Conservation (phyloP, 1,140 invertebrate species). For the Maconellicoccus hirsutus region DNA sequence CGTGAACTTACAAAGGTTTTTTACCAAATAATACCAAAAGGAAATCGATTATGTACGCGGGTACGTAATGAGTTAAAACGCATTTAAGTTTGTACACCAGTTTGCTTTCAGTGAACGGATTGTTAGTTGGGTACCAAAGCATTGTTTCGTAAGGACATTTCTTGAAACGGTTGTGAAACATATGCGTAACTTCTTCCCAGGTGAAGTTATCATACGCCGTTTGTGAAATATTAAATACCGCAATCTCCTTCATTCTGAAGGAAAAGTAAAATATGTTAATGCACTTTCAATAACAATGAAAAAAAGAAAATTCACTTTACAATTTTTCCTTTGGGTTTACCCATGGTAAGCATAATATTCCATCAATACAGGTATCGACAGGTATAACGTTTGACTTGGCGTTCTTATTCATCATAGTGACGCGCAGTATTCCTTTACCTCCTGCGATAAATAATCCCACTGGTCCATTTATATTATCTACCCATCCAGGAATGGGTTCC, state of each 20-base stretch:
- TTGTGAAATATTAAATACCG: slow-evolving; percentile 62
- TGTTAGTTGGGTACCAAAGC: slow-evolving; percentile 70
- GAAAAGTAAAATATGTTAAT: slow-evolving; percentile 25
- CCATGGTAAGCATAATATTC: slow-evolving; percentile 28
- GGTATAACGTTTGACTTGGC: slow-evolving; percentile 73
- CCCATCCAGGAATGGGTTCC: slow-evolving; percentile 70
- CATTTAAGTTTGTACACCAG: slow-evolving; percentile 59
- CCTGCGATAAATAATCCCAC: slow-evolving; percentile 57
- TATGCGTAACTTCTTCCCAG: slow-evolving; percentile 68
- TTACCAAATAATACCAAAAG: slow-evolving; percentile 63
- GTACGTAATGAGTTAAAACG: slow-evolving; percentile 70
- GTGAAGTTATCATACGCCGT: slow-evolving; percentile 49
- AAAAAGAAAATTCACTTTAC: background rate
- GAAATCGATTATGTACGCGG: slow-evolving; percentile 75
- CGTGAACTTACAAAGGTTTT: slow-evolving; percentile 62
- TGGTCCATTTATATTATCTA: slow-evolving; percentile 85
- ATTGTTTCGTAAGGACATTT: slow-evolving; percentile 66
- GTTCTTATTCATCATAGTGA: slow-evolving; percentile 61
- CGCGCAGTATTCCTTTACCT: slow-evolving; percentile 76
- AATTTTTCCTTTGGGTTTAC: background rate
- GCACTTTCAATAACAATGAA: no score
- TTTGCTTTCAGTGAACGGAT: slow-evolving; percentile 55
- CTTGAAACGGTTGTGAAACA: slow-evolving; percentile 51
- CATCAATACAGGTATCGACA: slow-evolving; percentile 75
- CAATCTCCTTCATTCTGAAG: slow-evolving; percentile 46